Base-by-base conservation (phyloP, 2,888 invertebrate species). In the Strigamia maritima region DNA sequence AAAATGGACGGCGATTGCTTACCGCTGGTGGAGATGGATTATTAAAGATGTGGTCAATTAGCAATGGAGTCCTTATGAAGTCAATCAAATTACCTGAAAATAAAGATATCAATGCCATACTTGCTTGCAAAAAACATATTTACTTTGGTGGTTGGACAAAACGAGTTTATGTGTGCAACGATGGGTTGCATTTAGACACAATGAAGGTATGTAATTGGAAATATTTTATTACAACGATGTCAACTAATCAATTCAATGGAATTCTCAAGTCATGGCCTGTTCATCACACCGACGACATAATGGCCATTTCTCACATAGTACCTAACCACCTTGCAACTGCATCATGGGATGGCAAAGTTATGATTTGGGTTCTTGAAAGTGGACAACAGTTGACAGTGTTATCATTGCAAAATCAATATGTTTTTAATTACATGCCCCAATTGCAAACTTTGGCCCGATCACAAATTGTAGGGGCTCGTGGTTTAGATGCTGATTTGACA, bases 271-370 rank as follows among this genome's bases (percentile, higher is more conserved):
- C 38, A 10, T 76, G 76, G 76, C 35, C 35, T 1, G 1, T 38
- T n/a, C 76, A 22, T 26, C 76, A 76, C 38, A 38, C n/a, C 31
- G 76, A 76, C 22, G 76, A 76, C 24, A 76, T 76, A 26, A 38
- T 26, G 31, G 76, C 7, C 40, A 44, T 38, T 76, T 44, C 19
- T 40, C 7, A 40, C 35, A 4, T 40, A 4, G 44, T 44, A 4
- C 44, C 40, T 38, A n/a, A 40, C 2, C 38, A 40, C 10, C 19
- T 76, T 40, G n/a, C 38, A 40, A 76, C 76, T 10, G 76, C 38
- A 22, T 76, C 76, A 14, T 76, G 76, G 76, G 76, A 76, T 40
- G 76, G 76, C n/a, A 76, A 76, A 40, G 40, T 76, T 16, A 38
- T 76, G 8, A 76, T 40, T 24, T 76, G 76, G 76, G 14, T n/a